Evolutionary conservation across 1,140 invertebrate species (phyloP).

Genomic region (Marisa cornuarietis): DNA sequence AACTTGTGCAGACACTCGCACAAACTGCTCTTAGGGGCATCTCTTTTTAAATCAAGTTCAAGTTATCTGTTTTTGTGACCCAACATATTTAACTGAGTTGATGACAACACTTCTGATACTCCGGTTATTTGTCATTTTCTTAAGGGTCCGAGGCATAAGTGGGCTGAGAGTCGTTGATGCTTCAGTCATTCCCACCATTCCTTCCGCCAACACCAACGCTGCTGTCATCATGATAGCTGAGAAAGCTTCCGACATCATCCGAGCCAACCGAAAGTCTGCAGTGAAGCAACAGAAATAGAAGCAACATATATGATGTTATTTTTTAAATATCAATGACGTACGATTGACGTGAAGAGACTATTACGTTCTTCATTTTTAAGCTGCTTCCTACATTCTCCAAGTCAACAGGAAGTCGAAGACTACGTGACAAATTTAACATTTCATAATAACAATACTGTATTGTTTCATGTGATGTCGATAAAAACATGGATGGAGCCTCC

Average conservation of each 20-base stretch:
- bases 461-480: too few relatives aligned
- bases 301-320: background rate
- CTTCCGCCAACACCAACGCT: slow-evolving; percentile 79
- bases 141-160: slow-evolving; percentile 44
- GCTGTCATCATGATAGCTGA: slow-evolving; percentile 87
- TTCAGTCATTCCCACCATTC: slow-evolving; percentile 48
- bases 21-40: too few relatives aligned
- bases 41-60: too few relatives aligned
- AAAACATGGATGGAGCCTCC: too few relatives aligned
- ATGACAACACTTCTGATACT: too few relatives aligned
- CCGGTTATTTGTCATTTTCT: background rate
- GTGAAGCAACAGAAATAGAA: background rate
- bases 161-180: slow-evolving; percentile 50
- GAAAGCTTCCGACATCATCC: slow-evolving; percentile 83
- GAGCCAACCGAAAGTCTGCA: background rate
- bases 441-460: too few relatives aligned
- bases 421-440: too few relatives aligned
- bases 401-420: background rate
- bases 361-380: background rate
- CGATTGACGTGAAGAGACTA: background rate
- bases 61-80: too few relatives aligned
- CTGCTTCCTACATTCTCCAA: slow-evolving; percentile 76
- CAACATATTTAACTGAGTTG: too few relatives aligned
- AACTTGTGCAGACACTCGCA: too few relatives aligned
- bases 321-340: background rate